Percentiles rank a stretch among this genome's conserved stretches.
These are phyloP conservation scores for Drosophila subpulchrella DNA, from an alignment of 1,140 invertebrate species.

Conservation along the genomic window DNA sequence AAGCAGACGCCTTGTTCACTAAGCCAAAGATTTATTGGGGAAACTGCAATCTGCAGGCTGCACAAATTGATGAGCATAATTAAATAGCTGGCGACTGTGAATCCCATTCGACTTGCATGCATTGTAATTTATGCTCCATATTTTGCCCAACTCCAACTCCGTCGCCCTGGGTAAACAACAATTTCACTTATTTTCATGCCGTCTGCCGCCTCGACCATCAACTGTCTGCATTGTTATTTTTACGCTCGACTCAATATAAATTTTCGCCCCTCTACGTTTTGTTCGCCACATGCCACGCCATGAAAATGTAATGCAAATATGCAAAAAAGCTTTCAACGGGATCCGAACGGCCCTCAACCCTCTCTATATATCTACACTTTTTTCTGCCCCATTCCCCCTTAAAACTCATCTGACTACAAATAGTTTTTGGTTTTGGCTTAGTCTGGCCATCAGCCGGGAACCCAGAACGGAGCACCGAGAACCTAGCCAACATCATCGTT, in stretches of 20 bases:
- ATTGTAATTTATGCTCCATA: constrained; percentile 79
- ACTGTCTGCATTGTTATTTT: constrained; percentile 80
- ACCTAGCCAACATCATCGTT: constrained; percentile 71
- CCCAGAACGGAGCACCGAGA: constrained; percentile 13
- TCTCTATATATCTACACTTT: not conserved
- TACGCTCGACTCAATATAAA: constrained; percentile 81
- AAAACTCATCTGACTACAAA: constrained; percentile 52
- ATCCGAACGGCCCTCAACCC: constrained; percentile 12
- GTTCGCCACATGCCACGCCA: constrained; percentile 71
- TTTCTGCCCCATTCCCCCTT: constrained; percentile 1
- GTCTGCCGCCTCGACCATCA: constrained; percentile 63
- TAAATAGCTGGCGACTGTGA: constrained; percentile 66
- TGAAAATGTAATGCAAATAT: constrained; percentile 80
- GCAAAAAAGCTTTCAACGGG: constrained; percentile 74
- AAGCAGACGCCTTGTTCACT: constrained; percentile 55
- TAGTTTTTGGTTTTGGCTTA: constrained; percentile 60
- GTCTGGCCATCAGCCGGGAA: constrained; percentile 19
- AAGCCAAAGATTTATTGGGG: constrained; percentile 61
- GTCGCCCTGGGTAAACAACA: constrained; percentile 76
- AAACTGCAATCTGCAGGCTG: constrained; percentile 37
- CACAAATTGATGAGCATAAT: constrained; percentile 78
- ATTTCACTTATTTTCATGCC: constrained; percentile 83
- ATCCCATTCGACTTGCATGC: constrained; percentile 47
- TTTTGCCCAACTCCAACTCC: constrained; percentile 39
- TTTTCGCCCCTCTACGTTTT: constrained; percentile 57